Evolutionary conservation across 2,888 invertebrate genomes (phyloP), one percentile per base, ranked within the genome.

Genomic region (Leptinotarsa rubiginosa): DNA sequence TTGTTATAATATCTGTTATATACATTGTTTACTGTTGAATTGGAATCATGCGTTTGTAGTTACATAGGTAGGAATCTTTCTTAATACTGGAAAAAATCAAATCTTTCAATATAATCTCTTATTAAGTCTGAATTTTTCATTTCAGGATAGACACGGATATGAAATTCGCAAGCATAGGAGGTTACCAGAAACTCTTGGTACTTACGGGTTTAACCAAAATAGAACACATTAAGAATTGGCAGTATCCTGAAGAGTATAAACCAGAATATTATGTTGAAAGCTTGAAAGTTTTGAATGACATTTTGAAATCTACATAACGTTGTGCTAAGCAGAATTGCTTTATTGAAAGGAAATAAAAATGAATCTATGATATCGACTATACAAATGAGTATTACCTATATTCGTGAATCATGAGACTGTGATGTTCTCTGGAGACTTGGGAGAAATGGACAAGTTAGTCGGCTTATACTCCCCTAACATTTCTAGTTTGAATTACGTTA

Each of bases 131-230:
- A 10, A 41, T 41, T 59, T 59, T 59, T 15, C 13, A 5, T 59
- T 77, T 70, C 56, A 77, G 73, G 47, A 68, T 77, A 65, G 74
- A 66, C 10, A 2, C 41, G 7, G 41, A 41, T 85, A 91, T 96
- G 22, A 89, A 90, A 0, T 91, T 96, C 81, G 96, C 94, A 0
- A 92, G 90, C 69, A 88, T 89, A 12, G 91, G 91, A 78, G 94
- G 94, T 0, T 92, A 95, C 85, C 90, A 91, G 82, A 95, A 95
- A 0, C 85, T 96, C 41, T 86, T 96, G 22, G 94, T 96, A 0
- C 88, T 95, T 15, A 93, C 93, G 66, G 91, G 92, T 12, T 91
- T 92, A 7, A 78, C 82, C 10, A 79, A 76, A 68, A 47, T 76
- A 22, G 79, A 80, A 20, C 73, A 79, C 10, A 18, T 82, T 15